These are phyloP conservation scores for Slavum lentiscoides DNA, from an alignment of 2,888 invertebrate genomes.

Conservation along the genomic window DNA sequence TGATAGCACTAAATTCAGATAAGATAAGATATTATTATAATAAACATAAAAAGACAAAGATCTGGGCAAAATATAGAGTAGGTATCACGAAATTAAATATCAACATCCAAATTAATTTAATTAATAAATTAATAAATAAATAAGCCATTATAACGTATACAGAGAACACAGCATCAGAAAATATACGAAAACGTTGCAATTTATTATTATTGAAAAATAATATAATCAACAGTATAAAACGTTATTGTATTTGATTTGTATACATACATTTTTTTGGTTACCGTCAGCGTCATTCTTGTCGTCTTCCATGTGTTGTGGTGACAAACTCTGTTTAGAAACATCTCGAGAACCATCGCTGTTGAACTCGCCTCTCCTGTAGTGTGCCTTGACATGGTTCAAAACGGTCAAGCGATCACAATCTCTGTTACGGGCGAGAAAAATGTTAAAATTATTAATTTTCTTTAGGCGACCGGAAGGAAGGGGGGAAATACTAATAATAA, in stretches of 20 bases:
- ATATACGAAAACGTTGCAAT: too few relatives aligned
- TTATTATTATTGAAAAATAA: too few relatives aligned
- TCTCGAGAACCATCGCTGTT: background rate
- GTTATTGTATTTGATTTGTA: background rate
- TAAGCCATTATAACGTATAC: too few relatives aligned
- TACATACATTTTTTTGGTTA: constrained; percentile 14
- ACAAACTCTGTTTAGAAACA: background rate
- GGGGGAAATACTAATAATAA: background rate
- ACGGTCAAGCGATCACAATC: constrained; percentile 70
- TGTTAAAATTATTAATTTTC: background rate
- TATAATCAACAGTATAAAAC: too few relatives aligned
- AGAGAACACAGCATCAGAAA: too few relatives aligned
- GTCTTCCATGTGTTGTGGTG: background rate
- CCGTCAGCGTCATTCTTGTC: background rate
- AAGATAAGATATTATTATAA: too few relatives aligned
- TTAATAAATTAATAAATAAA: too few relatives aligned
- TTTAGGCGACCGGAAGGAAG: background rate
- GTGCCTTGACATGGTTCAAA: constrained; percentile 69
- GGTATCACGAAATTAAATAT: too few relatives aligned
- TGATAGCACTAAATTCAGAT: too few relatives aligned
- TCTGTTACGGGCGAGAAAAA: constrained; percentile 60
- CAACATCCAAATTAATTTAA: too few relatives aligned
- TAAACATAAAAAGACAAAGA: too few relatives aligned
- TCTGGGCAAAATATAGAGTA: too few relatives aligned
- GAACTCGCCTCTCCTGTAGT: constrained; percentile 61